Conservation (phyloP, 2,113 vertebrate genomes). For the Sus scrofa region T2T-Sscrofa CM000814.6:138510501-138511000, state of each 20-base stretch:
- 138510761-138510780: not conserved
- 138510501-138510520: not conserved
- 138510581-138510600: too few species aligned
- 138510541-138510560: not conserved
- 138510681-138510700: not conserved
- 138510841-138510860: not conserved
- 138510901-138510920: not conserved
- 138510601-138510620: not conserved
- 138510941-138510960: not conserved
- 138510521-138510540: not conserved
- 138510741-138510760: not conserved
- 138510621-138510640: not conserved
- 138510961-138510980: not conserved
- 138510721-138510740: not conserved
- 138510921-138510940: not conserved
- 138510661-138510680: not conserved
- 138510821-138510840: not conserved
- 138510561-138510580: not conserved
- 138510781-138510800: not conserved
- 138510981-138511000: not conserved
- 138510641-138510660: not conserved
- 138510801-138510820: rapidly evolving
- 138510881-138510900: not conserved
- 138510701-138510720: not conserved
- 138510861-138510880: not conserved